Evolutionary conservation across 2,113 vertebrate species (phyloP).

Genomic region (Suricata suricatta): DNA sequence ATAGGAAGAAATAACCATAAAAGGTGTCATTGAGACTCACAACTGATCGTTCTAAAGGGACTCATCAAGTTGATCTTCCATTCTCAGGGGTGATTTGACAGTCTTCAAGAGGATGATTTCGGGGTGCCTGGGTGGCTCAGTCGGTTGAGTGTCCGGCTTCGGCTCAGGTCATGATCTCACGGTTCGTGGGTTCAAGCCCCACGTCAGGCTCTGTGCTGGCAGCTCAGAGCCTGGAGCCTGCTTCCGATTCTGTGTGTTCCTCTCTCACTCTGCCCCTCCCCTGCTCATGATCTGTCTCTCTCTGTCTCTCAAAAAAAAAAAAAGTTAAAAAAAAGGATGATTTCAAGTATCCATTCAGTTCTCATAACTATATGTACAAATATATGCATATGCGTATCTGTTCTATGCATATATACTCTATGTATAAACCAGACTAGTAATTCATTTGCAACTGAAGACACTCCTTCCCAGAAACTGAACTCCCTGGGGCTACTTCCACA

Average conservation of each 20-base stretch:
- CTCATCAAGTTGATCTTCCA: not conserved
- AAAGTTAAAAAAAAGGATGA: not conserved
- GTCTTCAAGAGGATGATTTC: not conserved
- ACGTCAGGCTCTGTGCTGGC: too few species aligned
- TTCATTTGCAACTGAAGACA: not conserved
- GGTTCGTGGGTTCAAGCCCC: too few species aligned
- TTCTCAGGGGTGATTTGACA: not conserved
- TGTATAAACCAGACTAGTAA: not conserved
- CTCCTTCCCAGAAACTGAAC: not conserved
- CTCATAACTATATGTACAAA: not conserved
- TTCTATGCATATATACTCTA: not conserved
- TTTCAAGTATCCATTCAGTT: not conserved
- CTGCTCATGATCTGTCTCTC: too few species aligned
- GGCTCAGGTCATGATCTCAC: too few species aligned
- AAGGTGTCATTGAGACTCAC: not conserved
- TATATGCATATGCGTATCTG: not conserved
- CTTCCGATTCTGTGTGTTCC: too few species aligned
- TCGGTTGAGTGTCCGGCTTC: too few species aligned
- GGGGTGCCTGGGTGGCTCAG: too few species aligned
- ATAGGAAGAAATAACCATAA: not conserved
- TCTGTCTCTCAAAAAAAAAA: too few species aligned
- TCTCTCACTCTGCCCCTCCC: too few species aligned
- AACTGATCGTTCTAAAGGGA: not conserved
- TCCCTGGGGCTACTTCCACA: not conserved
- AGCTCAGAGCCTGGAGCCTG: too few species aligned